Conservation (phyloP, 64 coral and sea anemone species). For the Catalaphyllia jardinei region DNA sequence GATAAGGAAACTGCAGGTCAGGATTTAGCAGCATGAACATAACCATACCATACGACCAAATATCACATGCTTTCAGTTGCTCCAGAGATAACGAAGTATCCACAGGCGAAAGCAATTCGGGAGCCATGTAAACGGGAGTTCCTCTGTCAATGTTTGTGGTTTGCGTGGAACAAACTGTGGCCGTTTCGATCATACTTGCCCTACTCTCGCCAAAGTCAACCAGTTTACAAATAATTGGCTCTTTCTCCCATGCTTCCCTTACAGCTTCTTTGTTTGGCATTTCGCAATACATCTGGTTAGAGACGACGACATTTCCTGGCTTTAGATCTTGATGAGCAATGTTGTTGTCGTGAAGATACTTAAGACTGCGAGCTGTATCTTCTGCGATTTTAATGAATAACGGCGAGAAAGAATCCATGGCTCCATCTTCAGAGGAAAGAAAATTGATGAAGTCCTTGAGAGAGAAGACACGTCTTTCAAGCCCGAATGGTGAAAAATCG, state of each 20-base stretch:
- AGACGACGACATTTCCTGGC: slow-evolving; percentile 20
- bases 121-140: slow-evolving; percentile 38
- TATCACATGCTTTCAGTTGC: slow-evolving; percentile 67
- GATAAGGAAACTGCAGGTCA: slow-evolving; percentile 69
- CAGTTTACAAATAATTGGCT: slow-evolving; percentile 38
- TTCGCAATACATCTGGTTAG: slow-evolving; percentile 43
- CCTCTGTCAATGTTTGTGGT: slow-evolving; percentile 55
- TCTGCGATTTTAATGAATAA: slow-evolving; percentile 19
- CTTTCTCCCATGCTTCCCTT: slow-evolving; percentile 16
- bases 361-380: neutral
- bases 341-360: slow-evolving; percentile 37
- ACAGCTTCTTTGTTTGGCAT: neutral
- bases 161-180: slow-evolving; percentile 4
- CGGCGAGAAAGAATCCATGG: slow-evolving; percentile 13
- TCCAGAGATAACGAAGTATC: slow-evolving; percentile 35
- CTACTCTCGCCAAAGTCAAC: slow-evolving; percentile 54
- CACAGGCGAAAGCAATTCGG: slow-evolving; percentile 20
- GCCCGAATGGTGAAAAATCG: slow-evolving; percentile 12
- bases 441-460: slow-evolving; percentile 56
- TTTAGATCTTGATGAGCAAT: slow-evolving; percentile 44
- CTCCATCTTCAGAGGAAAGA: neutral
- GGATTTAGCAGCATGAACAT: slow-evolving; percentile 72
- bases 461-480: slow-evolving; percentile 37
- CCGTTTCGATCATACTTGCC: neutral
- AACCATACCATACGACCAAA: slow-evolving; percentile 83